phyloP scores from a whole-genome alignment of 1,140 invertebrate genomes.

The Charaxes varanes region DNA sequence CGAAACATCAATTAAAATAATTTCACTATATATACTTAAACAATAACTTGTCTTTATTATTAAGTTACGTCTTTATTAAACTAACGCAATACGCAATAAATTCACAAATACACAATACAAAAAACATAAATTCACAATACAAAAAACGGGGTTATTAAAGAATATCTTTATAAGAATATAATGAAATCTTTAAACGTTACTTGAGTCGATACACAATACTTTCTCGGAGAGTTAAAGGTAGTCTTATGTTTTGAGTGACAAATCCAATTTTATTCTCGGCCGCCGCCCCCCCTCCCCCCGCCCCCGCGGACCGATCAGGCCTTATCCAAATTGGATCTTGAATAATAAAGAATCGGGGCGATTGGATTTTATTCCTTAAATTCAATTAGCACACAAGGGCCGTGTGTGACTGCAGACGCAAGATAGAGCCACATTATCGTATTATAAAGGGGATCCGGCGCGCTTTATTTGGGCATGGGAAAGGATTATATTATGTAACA shows the following conservation, averaged over 20 bases:
- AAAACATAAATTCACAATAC: no score
- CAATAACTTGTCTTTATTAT: no score
- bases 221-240: slow-evolving; percentile 46
- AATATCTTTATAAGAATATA: no score
- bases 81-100: no score
- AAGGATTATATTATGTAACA: slow-evolving; percentile 11
- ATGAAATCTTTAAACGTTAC: no score
- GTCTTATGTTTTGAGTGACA: slow-evolving; percentile 74
- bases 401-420: slow-evolving; percentile 67
- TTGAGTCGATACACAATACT: slow-evolving; percentile 37
- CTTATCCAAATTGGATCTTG: slow-evolving; percentile 76
- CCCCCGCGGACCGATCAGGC: slow-evolving; percentile 67
- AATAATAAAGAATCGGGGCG: slow-evolving; percentile 76
- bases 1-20: no score
- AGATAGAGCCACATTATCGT: slow-evolving; percentile 70
- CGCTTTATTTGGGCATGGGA: slow-evolving; percentile 45
- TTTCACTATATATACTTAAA: no score
- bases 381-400: slow-evolving; percentile 73
- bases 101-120: no score
- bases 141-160: no score
- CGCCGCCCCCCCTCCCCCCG: slow-evolving; percentile 47
- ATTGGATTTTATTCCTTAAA: slow-evolving; percentile 77
- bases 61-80: no score
- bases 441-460: slow-evolving; percentile 62
- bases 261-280: slow-evolving; percentile 73